Evolutionary conservation across 2,797 vertebrate species (phyloP).

Genomic region (Monodelphis domestica): DNA sequence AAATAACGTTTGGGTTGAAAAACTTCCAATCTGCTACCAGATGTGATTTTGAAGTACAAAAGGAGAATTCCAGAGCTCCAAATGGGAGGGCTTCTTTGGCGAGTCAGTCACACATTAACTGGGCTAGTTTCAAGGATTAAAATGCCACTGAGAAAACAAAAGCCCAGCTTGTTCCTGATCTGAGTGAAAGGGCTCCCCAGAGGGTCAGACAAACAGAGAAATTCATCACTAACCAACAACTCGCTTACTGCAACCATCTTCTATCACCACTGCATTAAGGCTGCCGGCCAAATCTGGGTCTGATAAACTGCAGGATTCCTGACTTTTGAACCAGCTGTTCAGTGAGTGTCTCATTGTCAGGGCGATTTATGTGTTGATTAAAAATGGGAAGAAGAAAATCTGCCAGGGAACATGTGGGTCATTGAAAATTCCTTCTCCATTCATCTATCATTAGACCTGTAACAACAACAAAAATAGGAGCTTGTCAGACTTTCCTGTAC

Average conservation of each 20-base stretch:
- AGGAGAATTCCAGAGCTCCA: constrained; percentile 50
- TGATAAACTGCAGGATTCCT: constrained; percentile 37
- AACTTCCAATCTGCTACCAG: constrained; percentile 47
- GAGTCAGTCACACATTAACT: constrained; percentile 40
- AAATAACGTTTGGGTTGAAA: constrained; percentile 47
- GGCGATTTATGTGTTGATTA: constrained; percentile 21
- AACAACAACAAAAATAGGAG: background rate
- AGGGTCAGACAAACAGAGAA: constrained; percentile 24
- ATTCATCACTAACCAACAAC: background rate
- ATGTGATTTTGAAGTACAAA: constrained; percentile 69
- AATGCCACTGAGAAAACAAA: constrained; percentile 45
- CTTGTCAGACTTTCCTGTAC: background rate
- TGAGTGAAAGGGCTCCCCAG: constrained; percentile 40
- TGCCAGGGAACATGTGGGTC: background rate
- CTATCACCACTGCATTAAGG: constrained; percentile 6
- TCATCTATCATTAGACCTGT: constrained; percentile 5
- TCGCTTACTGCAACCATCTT: background rate
- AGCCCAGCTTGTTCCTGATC: constrained; percentile 54
- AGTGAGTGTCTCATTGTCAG: constrained; percentile 15
- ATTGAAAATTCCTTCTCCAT: constrained; percentile 3
- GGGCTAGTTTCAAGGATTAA: constrained; percentile 32
- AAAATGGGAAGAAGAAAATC: background rate
- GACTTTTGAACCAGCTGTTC: constrained; percentile 16
- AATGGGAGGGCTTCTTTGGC: constrained; percentile 64
- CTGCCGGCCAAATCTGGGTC: background rate